A percentile compares a stretch with the other conserved stretches of the same genome.
phyloP scores from a whole-genome alignment of 2,888 invertebrate genomes.

The Bellardia bayeri region DNA sequence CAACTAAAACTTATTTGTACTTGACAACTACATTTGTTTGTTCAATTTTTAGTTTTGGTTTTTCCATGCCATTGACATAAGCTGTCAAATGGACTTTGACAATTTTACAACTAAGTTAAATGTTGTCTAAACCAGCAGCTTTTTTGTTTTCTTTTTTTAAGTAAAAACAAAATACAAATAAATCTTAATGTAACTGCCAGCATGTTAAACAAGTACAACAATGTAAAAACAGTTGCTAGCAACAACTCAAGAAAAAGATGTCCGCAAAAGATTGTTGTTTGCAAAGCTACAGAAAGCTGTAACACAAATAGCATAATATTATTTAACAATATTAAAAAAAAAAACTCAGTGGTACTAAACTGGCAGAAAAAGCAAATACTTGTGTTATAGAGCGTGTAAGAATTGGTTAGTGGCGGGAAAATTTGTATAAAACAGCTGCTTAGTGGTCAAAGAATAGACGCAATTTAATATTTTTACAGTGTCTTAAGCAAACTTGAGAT shows the following conservation, averaged over 20 bases:
- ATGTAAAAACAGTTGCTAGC: constrained; percentile 26
- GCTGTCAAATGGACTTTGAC: constrained; percentile 52
- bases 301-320: neutral
- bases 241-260: constrained; percentile 39
- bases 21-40: constrained; percentile 50
- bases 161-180: neutral
- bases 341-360: no score
- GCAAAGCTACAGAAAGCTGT: neutral
- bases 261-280: constrained; percentile 14
- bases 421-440: no score
- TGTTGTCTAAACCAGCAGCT: constrained; percentile 29
- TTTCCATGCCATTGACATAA: constrained; percentile 33
- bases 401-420: no score
- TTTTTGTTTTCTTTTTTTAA: neutral
- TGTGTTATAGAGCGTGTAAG: no score
- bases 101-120: constrained; percentile 26
- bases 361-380: no score
- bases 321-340: neutral
- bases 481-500: no score
- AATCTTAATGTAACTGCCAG: constrained; percentile 27
- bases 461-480: no score
- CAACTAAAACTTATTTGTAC: constrained; percentile 29
- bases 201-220: constrained; percentile 37
- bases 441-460: no score
- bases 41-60: neutral